Conservation (phyloP, 92 coral and sea anemone genomes). For the Epizoanthus scotinus region DNA sequence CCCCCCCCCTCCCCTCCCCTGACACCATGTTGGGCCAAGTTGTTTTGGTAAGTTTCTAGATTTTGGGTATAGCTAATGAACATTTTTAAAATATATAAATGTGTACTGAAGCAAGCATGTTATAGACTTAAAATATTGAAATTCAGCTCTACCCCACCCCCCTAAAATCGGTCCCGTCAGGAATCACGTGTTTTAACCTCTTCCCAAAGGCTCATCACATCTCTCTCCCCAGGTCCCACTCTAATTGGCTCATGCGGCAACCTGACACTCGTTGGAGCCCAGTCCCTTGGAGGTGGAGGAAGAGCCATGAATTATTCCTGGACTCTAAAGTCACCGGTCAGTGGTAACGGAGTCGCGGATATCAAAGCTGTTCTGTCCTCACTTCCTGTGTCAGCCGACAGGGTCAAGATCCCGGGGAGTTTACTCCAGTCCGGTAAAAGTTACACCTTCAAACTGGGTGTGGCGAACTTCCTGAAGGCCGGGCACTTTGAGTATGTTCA, state of each 20-base stretch:
- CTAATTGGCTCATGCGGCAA: conserved; percentile 53
- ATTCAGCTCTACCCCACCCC: too few species aligned
- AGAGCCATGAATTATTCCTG: conserved; percentile 45
- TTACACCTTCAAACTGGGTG: conserved; percentile 40
- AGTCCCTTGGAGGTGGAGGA: conserved; percentile 57
- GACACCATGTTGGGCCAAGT: too few species aligned
- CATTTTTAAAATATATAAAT: too few species aligned
- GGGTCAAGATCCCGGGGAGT: conserved; percentile 27
- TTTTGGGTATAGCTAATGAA: too few species aligned
- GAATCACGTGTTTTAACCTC: too few species aligned
- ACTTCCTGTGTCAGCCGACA: not conserved
- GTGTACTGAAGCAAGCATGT: too few species aligned
- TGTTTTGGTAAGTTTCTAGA: too few species aligned
- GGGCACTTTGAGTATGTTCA: not conserved
- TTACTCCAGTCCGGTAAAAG: conserved; percentile 31
- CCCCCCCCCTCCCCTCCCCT: too few species aligned
- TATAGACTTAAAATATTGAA: too few species aligned
- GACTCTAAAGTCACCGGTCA: conserved; percentile 20
- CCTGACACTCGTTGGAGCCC: conserved; percentile 45
- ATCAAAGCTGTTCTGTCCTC: conserved; percentile 26
- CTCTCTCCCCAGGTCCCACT: conserved; percentile 47
- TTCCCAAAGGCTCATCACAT: too few species aligned
- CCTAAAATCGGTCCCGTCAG: too few species aligned
- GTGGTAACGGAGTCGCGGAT: conserved; percentile 1
- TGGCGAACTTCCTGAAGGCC: conserved; percentile 19